Evolutionary conservation across 1,140 invertebrate genomes (phyloP).

Genomic region (Drosophila mojavensis): DNA sequence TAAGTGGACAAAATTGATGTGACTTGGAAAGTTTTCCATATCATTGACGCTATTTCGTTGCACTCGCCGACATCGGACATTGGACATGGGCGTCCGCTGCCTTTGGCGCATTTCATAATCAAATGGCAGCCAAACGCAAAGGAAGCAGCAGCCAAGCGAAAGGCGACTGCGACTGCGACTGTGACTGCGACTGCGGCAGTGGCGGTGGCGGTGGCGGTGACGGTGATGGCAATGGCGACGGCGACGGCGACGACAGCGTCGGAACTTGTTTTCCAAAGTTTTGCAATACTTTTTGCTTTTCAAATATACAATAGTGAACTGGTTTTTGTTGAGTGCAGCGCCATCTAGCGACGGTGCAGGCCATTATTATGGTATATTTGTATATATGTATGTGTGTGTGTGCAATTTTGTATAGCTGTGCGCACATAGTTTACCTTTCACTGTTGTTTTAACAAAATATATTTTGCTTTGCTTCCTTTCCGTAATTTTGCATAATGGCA

Average conservation of each 20-base stretch:
- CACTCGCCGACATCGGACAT: slow-evolving; percentile 29
- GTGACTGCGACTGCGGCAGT: no score
- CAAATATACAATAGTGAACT: slow-evolving; percentile 44
- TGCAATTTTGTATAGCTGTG: not conserved
- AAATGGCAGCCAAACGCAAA: slow-evolving; percentile 27
- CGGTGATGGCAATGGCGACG: not conserved
- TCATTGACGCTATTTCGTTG: slow-evolving; percentile 27
- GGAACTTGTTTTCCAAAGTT: slow-evolving; percentile 63
- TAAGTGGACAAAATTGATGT: slow-evolving; percentile 39
- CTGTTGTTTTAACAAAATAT: slow-evolving; percentile 11
- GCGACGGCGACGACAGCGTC: slow-evolving; percentile 17
- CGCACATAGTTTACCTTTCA: slow-evolving; percentile 25
- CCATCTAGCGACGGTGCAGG: slow-evolving; percentile 46
- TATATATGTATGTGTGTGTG: not conserved
- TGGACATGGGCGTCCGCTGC: slow-evolving; percentile 12
- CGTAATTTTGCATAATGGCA: slow-evolving; percentile 28
- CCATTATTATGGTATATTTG: not conserved
- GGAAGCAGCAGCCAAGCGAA: slow-evolving; percentile 49
- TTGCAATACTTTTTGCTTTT: slow-evolving; percentile 65
- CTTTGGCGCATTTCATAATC: slow-evolving; percentile 63
- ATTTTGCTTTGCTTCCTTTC: slow-evolving; percentile 19
- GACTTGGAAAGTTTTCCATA: slow-evolving; percentile 22
- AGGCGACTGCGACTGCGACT: slow-evolving; percentile 37
- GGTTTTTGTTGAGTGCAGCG: slow-evolving; percentile 51
- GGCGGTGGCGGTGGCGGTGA: slow-evolving; percentile 24